Evolutionary conservation across 2,797 vertebrate genomes (phyloP), one percentile per base, ranked within the genome.

Genomic region (Micromesistius poutassou): DNA sequence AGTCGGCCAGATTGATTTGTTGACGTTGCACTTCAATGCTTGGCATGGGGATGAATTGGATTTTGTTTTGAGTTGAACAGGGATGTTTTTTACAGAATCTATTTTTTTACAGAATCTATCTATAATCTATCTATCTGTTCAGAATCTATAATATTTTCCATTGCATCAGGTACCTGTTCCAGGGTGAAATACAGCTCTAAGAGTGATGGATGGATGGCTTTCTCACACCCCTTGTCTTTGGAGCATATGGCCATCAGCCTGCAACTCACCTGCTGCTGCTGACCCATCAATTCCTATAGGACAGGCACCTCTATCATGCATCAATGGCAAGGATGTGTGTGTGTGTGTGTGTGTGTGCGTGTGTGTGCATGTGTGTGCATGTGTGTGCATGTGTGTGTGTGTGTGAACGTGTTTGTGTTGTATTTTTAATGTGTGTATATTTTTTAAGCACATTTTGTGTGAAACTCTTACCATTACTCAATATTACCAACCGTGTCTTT

Each of bases 271-370:
- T 90, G 89, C 82, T 87, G 81, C 77, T 83, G 85, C 78, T 83
- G 79, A 80, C 72, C 84, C 89, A 93, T 94, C 91, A 91, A 90
- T 93, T 88, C 86, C 83, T 30, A 72, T 81, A 75, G 76, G 89
- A 93, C 86, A 81, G 89, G 87, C 86, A 88, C 7, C 85, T 87
- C 90, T 86, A 88, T 89, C 89, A 91, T 91, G 84, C 90, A 91
- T 94, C 90, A 91, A 82, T 82, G 83, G 80, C 77, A 46, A 81
- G 81, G 85, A 73, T 74, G 82, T 36, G 33, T 78, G 77, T 42
- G 42, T 66, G 35, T 71, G 76, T 74, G 38, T 4, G 16, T 79
- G 77, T 76, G 78, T 66, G 30, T 31, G 38, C 40, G 22, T 70
- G 30, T 76, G 75, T n/a, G n/a, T 13, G 31, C 55, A 71, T 73